phyloP scores from a whole-genome alignment of 2,888 invertebrate species.

The Tinea semifulvella region DNA sequence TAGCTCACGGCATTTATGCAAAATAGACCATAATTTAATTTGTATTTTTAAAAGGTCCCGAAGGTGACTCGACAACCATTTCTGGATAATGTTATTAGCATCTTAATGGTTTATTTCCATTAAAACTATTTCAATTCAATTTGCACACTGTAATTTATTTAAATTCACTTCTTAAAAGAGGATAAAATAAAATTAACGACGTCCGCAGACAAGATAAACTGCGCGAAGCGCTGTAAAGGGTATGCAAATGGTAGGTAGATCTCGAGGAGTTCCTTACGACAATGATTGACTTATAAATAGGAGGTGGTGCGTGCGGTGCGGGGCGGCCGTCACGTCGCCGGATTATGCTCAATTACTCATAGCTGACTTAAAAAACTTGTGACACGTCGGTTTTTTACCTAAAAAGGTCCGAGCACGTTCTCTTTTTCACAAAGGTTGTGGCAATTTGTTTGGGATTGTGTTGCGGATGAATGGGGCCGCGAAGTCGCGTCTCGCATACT shows the following conservation, averaged over 20 bases:
- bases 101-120: conserved; percentile 12
- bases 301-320: conserved; percentile 17
- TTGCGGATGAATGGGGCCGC: conserved; percentile 41
- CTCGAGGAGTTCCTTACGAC: conserved; percentile 37
- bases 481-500: conserved; percentile 40
- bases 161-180: conserved; percentile 3
- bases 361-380: conserved; percentile 30
- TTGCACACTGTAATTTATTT: conserved; percentile 11
- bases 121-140: conserved; percentile 12
- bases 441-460: conserved; percentile 51
- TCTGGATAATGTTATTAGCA: conserved; percentile 10
- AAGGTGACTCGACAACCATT: conserved; percentile 9
- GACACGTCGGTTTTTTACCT: conserved; percentile 30
- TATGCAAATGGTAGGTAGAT: conserved; percentile 39
- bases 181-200: conserved; percentile 10
- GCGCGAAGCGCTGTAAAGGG: conserved; percentile 25
- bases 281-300: conserved; percentile 59
- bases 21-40: conserved; percentile 57
- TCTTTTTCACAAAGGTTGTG: conserved; percentile 34
- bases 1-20: conserved; percentile 44
- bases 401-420: conserved; percentile 34
- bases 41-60: conserved; percentile 38
- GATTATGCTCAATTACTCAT: conserved; percentile 39
- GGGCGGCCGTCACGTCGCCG: conserved; percentile 24
- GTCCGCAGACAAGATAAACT: conserved; percentile 11